These are phyloP conservation scores for Aulostomus chinensis DNA, from an alignment of 2,797 vertebrate genomes.

Conservation along the genomic window DNA sequence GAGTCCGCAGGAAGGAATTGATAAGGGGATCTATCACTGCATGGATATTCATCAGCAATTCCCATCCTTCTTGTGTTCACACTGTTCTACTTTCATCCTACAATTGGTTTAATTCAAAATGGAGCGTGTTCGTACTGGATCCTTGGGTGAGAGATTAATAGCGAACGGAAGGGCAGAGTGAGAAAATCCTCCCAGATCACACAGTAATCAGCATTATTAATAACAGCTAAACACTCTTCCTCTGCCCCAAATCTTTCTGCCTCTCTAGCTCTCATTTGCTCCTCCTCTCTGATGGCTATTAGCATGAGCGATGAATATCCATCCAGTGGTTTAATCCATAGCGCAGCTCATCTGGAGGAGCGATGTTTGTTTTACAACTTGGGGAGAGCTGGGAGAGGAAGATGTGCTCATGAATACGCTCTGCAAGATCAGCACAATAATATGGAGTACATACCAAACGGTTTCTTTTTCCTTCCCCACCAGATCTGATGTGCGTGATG, in stretches of 20 bases:
- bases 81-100: constrained; percentile 19
- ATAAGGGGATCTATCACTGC: too few species aligned
- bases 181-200: constrained; percentile 21
- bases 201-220: constrained; percentile 56
- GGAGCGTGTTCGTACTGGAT: constrained; percentile 4
- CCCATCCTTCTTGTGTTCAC: too few species aligned
- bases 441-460: not conserved
- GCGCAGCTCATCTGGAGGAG: constrained; percentile 48
- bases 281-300: constrained; percentile 23
- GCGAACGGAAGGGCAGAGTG: constrained; percentile 42
- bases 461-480: not conserved
- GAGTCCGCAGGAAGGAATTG: too few species aligned
- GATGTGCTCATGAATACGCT: constrained; percentile 42
- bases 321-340: constrained; percentile 62
- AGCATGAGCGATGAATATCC: constrained; percentile 60
- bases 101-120: constrained; percentile 26
- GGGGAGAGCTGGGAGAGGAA: constrained; percentile 30
- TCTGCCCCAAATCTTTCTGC: constrained; percentile 13
- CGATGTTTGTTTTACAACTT: constrained; percentile 52
- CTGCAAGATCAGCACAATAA: constrained; percentile 28
- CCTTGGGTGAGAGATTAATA: constrained; percentile 29
- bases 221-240: constrained; percentile 26
- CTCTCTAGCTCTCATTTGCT: not conserved
- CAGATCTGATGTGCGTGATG: not conserved
- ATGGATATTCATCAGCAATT: too few species aligned